These are phyloP conservation scores for Esox lucius DNA, from an alignment of 2,797 vertebrate genomes.

Conservation along the genomic window DNA sequence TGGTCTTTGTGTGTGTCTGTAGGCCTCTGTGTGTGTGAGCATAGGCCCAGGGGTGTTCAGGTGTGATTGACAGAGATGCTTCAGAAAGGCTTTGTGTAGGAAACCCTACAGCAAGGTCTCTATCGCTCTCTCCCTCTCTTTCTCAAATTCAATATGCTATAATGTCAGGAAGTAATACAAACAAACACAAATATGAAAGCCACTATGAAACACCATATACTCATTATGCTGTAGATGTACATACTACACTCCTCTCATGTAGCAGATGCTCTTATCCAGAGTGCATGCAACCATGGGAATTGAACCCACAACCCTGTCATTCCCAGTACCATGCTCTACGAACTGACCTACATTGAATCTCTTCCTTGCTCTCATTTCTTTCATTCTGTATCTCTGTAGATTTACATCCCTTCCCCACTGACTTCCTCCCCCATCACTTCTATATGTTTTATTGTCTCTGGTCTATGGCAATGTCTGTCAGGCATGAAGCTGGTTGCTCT, in stretches of 20 bases:
- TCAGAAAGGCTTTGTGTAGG: conserved; percentile 57
- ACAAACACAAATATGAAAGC: no score
- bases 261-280: no score
- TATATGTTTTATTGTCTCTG: conserved; percentile 5
- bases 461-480: conserved; percentile 37
- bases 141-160: not conserved
- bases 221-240: no score
- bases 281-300: no score
- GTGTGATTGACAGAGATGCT: conserved; percentile 55
- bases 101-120: conserved; percentile 70
- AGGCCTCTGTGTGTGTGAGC: conserved; percentile 25
- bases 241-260: no score
- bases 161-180: no score
- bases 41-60: conserved; percentile 45
- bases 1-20: conserved; percentile 16
- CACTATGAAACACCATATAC: no score
- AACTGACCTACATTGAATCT: no score
- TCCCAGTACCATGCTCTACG: no score
- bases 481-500: conserved; percentile 31
- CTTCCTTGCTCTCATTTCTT: not conserved
- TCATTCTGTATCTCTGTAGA: conserved; percentile 25
- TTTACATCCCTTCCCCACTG: conserved; percentile 34
- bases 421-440: not conserved
- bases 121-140: conserved; percentile 11
- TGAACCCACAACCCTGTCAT: no score